Evolutionary conservation across 2,113 vertebrate genomes (phyloP).

Genomic region (Etheostoma spectabile): DNA sequence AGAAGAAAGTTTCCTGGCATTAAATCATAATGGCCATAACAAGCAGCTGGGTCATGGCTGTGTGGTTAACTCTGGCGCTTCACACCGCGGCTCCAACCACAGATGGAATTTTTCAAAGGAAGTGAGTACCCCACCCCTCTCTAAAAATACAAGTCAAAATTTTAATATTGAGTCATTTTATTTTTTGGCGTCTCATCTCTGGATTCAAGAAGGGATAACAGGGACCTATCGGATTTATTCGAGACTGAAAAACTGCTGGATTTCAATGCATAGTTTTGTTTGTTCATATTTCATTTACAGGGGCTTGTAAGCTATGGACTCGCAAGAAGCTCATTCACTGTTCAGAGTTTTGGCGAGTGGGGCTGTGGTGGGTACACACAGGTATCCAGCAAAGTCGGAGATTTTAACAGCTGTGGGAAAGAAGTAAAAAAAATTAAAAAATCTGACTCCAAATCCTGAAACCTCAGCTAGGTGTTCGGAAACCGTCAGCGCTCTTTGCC

Average conservation of each 20-base stretch:
- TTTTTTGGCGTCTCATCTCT: background rate
- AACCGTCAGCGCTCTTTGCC: background rate
- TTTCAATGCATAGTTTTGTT: background rate
- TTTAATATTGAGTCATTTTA: background rate
- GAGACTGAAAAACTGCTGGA: background rate
- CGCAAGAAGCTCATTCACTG: background rate
- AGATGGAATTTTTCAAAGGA: constrained; percentile 15
- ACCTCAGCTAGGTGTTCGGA: background rate
- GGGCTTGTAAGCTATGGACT: background rate
- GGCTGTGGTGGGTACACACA: too few relatives aligned
- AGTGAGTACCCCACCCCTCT: constrained; percentile 14
- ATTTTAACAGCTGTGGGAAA: too few relatives aligned
- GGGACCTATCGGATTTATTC: too few relatives aligned
- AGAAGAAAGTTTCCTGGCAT: background rate
- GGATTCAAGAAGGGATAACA: background rate
- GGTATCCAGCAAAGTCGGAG: background rate
- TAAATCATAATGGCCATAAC: background rate
- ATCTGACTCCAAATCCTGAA: background rate
- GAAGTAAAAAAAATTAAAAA: too few relatives aligned
- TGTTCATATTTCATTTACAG: background rate
- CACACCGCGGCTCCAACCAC: background rate
- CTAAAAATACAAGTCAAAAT: constrained; percentile 5
- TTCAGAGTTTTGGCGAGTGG: too few relatives aligned
- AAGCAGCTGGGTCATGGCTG: background rate
- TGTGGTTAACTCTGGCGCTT: background rate